phyloP scores from a whole-genome alignment of 2,113 vertebrate genomes.

The Callaeas wilsoni region DNA sequence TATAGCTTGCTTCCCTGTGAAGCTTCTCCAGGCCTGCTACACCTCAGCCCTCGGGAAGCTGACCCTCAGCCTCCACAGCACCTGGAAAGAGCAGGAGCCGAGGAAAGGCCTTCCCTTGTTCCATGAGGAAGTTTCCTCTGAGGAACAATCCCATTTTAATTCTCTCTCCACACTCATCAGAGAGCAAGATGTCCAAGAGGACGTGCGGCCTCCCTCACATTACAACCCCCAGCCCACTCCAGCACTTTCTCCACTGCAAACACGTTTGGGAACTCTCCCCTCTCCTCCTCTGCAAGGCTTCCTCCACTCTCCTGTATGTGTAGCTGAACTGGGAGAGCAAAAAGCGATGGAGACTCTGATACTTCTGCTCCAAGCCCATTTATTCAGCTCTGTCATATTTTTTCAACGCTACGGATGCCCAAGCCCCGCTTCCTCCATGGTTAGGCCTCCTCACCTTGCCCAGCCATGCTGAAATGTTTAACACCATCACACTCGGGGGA shows the following conservation, averaged over 20 bases:
- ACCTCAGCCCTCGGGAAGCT: neutral
- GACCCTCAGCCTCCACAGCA: neutral
- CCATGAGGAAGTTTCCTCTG: neutral
- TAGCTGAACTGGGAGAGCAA: neutral
- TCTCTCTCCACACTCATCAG: neutral
- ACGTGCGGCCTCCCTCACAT: neutral
- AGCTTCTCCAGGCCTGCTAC: neutral
- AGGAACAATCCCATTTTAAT: neutral
- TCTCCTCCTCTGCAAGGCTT: neutral
- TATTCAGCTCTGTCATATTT: neutral
- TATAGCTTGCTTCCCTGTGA: neutral
- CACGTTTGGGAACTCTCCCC: neutral
- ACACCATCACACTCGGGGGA: neutral
- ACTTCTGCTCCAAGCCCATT: neutral
- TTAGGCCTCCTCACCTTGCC: neutral
- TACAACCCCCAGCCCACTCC: neutral
- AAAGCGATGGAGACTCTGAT: neutral
- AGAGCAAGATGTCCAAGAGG: neutral
- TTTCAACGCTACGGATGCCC: accelerated
- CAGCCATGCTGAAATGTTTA: accelerated
- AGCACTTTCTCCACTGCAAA: neutral
- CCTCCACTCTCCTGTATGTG: neutral
- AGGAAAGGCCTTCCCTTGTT: neutral
- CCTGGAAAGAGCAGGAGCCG: neutral
- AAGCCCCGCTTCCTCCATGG: neutral